These are phyloP conservation scores for Eubasilissa splendida DNA, from an alignment of 2,888 invertebrate species.

Conservation along the genomic window DNA sequence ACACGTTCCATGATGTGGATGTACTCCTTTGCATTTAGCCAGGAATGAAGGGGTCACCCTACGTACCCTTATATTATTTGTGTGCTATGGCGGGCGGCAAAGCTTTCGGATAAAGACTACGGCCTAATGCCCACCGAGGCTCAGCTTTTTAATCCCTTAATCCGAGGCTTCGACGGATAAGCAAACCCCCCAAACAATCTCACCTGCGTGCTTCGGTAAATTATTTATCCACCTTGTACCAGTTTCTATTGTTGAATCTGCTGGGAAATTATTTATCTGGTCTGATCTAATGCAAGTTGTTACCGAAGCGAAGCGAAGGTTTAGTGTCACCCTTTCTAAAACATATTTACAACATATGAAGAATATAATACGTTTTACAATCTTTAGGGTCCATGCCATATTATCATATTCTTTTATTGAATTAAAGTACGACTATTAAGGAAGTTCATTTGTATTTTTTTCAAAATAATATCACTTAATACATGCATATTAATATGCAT, in stretches of 20 bases:
- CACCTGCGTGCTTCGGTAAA: conserved; percentile 50
- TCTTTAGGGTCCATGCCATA: no score
- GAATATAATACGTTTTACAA: no score
- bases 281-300: no score
- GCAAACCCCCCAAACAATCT: conserved; percentile 37
- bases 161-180: conserved; percentile 55
- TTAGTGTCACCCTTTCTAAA: no score
- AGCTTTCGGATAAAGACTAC: conserved; percentile 21
- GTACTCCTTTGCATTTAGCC: neutral
- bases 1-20: no score
- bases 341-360: no score
- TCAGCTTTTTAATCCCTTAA: conserved; percentile 55
- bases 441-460: no score
- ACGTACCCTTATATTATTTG: neutral
- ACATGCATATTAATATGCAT: no score
- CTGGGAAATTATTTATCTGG: neutral
- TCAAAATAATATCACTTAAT: no score
- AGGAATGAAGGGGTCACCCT: conserved; percentile 1
- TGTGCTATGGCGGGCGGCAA: conserved; percentile 8
- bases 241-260: neutral
- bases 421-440: no score
- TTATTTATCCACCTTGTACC: conserved; percentile 41
- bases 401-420: no score
- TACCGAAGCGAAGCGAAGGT: no score
- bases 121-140: conserved; percentile 43